Percentiles rank a stretch among this genome's conserved stretches.
phyloP scores from a whole-genome alignment of 1,140 invertebrate genomes.

The Drosophila mayri region DNA sequence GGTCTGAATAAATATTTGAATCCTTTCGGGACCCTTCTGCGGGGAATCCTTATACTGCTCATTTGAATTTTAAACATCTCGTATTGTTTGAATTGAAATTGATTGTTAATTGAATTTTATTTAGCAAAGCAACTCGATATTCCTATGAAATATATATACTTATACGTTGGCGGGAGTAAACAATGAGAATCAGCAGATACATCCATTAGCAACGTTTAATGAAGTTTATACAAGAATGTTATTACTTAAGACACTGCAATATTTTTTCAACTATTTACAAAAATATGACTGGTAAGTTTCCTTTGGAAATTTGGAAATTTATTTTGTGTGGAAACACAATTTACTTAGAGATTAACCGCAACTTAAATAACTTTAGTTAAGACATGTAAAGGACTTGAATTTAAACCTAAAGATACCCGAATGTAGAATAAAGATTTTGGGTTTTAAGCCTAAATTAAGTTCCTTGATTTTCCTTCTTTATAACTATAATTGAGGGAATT shows the following conservation, averaged over 20 bases:
- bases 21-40: conserved; percentile 9
- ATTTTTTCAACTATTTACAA: neutral
- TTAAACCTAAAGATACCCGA: neutral
- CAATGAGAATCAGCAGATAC: neutral
- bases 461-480: neutral
- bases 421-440: no score
- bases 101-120: conserved; percentile 16
- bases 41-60: conserved; percentile 11
- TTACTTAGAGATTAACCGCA: neutral
- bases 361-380: neutral
- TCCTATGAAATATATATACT: neutral
- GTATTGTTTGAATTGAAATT: conserved; percentile 1
- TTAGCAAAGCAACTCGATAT: conserved; percentile 7
- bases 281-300: no score
- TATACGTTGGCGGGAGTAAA: neutral
- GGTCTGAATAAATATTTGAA: conserved; percentile 32
- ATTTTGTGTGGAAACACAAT: neutral
- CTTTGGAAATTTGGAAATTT: no score
- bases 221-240: neutral
- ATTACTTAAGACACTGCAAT: neutral
- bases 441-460: neutral
- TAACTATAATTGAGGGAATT: no score
- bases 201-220: neutral
- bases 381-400: neutral
- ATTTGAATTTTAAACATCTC: conserved; percentile 15